These are phyloP conservation scores for Cacatua alba DNA, from an alignment of 2,113 vertebrate genomes.

Conservation along the genomic window DNA sequence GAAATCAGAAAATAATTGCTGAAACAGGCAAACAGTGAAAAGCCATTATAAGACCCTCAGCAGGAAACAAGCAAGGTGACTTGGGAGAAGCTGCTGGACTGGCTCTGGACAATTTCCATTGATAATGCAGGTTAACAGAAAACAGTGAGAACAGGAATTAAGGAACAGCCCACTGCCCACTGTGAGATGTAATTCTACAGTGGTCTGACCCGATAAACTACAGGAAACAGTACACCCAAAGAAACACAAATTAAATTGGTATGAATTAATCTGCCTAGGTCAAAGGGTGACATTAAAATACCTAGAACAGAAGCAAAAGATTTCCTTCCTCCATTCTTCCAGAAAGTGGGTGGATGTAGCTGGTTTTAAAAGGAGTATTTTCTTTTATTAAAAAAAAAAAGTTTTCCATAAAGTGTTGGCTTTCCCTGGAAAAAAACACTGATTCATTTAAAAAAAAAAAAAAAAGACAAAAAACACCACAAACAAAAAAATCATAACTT, in stretches of 20 bases:
- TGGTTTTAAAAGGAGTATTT: background rate
- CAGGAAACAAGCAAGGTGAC: constrained; percentile 21
- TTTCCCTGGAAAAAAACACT: constrained; percentile 1
- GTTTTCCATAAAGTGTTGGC: background rate
- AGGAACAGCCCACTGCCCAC: background rate
- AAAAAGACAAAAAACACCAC: no score
- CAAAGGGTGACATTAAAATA: background rate
- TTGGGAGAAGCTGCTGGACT: constrained; percentile 32
- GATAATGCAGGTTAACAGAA: background rate
- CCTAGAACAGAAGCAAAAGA: background rate
- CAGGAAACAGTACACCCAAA: background rate
- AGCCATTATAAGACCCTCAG: constrained; percentile 39
- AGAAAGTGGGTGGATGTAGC: background rate
- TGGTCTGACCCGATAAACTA: background rate
- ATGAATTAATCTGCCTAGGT: background rate
- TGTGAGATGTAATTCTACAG: background rate
- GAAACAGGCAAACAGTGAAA: constrained; percentile 43
- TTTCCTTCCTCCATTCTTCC: background rate
- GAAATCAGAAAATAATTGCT: constrained; percentile 62
- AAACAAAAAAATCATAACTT: background rate
- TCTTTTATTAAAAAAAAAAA: background rate
- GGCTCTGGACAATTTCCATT: background rate
- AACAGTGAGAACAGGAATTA: background rate
- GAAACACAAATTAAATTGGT: background rate
- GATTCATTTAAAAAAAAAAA: background rate